A percentile compares a stretch with the other conserved stretches of the same genome.
These are phyloP conservation scores for Mohoua ochrocephala DNA, from an alignment of 2,113 vertebrate species.

Conservation along the genomic window DNA sequence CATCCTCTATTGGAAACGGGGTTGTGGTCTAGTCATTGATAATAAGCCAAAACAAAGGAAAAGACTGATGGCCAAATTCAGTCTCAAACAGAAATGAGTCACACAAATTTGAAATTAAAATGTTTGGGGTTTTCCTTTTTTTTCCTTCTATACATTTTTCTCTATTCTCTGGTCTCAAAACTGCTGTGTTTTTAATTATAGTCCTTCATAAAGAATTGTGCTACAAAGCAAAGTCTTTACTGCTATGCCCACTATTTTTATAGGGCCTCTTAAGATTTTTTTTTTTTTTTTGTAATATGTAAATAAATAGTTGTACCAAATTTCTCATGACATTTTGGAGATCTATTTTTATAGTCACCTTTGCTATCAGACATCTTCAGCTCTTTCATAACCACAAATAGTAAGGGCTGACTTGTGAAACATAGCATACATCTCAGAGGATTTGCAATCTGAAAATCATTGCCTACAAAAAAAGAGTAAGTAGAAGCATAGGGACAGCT, in stretches of 20 bases:
- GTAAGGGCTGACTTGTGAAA: background rate
- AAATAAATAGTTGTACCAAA: background rate
- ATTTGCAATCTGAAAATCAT: background rate
- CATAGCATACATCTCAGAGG: background rate
- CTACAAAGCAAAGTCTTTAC: background rate
- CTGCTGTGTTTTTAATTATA: background rate
- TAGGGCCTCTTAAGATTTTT: background rate
- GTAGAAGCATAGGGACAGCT: background rate
- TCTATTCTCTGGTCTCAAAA: background rate
- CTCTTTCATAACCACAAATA: background rate
- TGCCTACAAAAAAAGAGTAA: background rate
- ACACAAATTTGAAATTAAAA: background rate
- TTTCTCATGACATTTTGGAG: background rate
- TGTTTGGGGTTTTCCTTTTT: background rate
- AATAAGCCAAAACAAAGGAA: background rate
- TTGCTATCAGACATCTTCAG: background rate
- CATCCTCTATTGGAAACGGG: background rate
- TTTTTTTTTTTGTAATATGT: background rate
- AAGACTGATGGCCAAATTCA: background rate
- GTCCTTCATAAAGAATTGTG: background rate
- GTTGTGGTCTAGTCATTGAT: background rate
- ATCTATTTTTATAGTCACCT: background rate
- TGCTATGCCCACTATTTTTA: background rate
- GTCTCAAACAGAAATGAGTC: background rate
- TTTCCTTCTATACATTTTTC: background rate